A percentile compares a stretch with the other conserved stretches of the same genome.
Conservation (phyloP, 2,888 invertebrate genomes). For the Perithous albicinctus region DNA sequence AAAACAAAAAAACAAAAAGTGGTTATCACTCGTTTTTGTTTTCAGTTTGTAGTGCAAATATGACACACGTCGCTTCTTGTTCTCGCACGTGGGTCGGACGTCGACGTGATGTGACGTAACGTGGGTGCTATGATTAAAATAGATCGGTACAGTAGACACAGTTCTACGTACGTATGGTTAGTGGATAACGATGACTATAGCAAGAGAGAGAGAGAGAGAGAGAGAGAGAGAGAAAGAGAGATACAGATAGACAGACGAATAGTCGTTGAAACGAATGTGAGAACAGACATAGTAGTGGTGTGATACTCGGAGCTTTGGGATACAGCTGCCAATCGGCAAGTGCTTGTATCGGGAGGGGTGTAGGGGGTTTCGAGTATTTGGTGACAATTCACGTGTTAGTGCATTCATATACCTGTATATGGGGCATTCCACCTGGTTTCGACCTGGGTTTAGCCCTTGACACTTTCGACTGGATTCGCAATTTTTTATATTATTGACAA, state of each 20-base stretch:
- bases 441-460: no score
- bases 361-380: constrained; percentile 39
- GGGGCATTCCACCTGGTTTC: no score
- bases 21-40: constrained; percentile 20
- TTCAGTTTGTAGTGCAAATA: constrained; percentile 16
- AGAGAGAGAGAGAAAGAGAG: constrained; percentile 29
- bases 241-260: constrained; percentile 20
- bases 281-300: constrained; percentile 15
- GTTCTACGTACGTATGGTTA: constrained; percentile 4
- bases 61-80: constrained; percentile 19
- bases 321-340: constrained; percentile 63
- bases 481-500: no score
- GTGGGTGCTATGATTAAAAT: constrained; percentile 48
- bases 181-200: constrained; percentile 8
- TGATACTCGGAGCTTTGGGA: constrained; percentile 33
- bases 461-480: no score
- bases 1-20: neutral
- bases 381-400: constrained; percentile 29
- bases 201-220: constrained; percentile 32
- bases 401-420: constrained; percentile 33
- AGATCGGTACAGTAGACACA: constrained; percentile 38
- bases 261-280: constrained; percentile 16
- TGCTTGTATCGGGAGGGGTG: constrained; percentile 36
- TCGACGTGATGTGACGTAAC: constrained; percentile 41
- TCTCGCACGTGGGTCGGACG: constrained; percentile 5